Conservation (phyloP, 2,113 vertebrate genomes). For the Gallinago undulata region DNA sequence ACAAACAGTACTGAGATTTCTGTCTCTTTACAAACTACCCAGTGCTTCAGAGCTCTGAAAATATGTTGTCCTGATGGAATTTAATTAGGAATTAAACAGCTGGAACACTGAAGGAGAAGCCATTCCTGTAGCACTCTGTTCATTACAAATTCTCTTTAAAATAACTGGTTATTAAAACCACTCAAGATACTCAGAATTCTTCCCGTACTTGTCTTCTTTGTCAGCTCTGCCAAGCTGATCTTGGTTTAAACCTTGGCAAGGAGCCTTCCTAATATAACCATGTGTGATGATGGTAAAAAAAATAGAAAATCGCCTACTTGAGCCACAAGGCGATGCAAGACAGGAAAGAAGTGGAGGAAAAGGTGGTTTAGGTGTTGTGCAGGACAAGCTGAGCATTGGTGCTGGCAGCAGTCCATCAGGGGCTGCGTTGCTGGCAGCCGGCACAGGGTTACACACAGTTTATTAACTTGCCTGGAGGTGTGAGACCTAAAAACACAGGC, state of each 20-base stretch:
- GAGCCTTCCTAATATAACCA: background rate
- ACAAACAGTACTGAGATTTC: background rate
- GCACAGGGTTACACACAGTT: fast-evolving
- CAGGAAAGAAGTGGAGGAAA: background rate
- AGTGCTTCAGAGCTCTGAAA: background rate
- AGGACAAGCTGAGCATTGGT: background rate
- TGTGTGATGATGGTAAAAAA: background rate
- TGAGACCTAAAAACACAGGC: background rate
- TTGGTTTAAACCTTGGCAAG: background rate
- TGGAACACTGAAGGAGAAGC: background rate
- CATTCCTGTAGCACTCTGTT: background rate
- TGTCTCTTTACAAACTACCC: background rate
- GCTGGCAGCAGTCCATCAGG: fast-evolving
- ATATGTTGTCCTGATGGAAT: background rate
- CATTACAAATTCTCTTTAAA: background rate
- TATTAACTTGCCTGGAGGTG: background rate
- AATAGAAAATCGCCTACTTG: background rate
- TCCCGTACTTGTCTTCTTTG: background rate
- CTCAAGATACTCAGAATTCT: background rate
- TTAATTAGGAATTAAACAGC: background rate
- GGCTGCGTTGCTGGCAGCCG: background rate
- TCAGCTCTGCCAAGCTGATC: background rate
- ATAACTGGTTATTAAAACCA: background rate
- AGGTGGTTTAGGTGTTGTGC: background rate
- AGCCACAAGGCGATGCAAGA: background rate